These are phyloP conservation scores for Acropora tenuis DNA, from an alignment of 64 coral and sea anemone species.

Conservation along the genomic window DNA sequence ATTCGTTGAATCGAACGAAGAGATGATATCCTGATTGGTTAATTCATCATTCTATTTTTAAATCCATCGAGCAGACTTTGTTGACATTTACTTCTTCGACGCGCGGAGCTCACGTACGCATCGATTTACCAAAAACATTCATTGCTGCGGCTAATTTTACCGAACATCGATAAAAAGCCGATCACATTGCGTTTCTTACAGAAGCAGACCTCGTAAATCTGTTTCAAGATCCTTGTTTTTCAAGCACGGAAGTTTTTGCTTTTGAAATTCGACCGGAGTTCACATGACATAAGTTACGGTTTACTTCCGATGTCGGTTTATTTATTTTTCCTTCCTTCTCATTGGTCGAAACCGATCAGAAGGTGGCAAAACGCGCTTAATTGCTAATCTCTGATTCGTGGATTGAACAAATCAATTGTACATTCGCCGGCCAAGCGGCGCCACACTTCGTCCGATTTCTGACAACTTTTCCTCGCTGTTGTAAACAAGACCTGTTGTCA, in stretches of 20 bases:
- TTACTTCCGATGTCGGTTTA: not conserved
- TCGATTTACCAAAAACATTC: not conserved
- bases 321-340: not conserved
- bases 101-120: slow-evolving; percentile 5
- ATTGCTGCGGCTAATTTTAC: not conserved
- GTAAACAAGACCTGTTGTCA: slow-evolving; percentile 22
- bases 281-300: slow-evolving; percentile 33
- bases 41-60: slow-evolving; percentile 20
- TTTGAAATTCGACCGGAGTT: slow-evolving; percentile 10
- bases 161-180: not conserved
- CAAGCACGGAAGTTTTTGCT: not conserved
- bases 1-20: not conserved
- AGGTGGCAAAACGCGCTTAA: not conserved
- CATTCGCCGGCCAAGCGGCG: slow-evolving; percentile 5
- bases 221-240: not conserved
- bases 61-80: slow-evolving; percentile 45
- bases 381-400: not conserved
- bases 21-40: slow-evolving; percentile 38
- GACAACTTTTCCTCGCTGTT: not conserved
- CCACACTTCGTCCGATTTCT: not conserved
- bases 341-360: slow-evolving; percentile 5
- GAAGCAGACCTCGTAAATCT: slow-evolving; percentile 23
- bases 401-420: slow-evolving; percentile 18
- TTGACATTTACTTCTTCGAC: not conserved
- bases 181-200: not conserved